Evolutionary conservation across 2,888 invertebrate species (phyloP), one percentile per base, ranked within the genome.

Genomic region (Lissonota sp.): DNA sequence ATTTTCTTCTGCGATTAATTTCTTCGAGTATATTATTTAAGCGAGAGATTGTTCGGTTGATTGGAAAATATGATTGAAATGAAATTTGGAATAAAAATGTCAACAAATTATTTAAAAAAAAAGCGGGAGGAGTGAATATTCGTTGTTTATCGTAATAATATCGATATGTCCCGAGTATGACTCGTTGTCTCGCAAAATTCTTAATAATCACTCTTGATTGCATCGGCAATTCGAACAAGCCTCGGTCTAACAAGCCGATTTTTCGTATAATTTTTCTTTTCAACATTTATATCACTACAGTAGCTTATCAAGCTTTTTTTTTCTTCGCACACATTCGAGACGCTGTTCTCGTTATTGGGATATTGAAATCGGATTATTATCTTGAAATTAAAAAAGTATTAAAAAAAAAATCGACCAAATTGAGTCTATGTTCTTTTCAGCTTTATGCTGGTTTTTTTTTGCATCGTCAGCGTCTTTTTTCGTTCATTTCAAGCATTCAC

Each of bases 181-280:
- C 74, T 78, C 78, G 74, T 75, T 16, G 12, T 71, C 67, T 81
- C 78, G 42, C 74, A 78, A 77, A 49, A 74, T 58, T 66, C 70
- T 71, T 78, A 78, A 78, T 51, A 62, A 81, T 76, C 78, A 77
- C 73, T 81, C 76, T 88, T 90, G 91, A 91, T 91, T 91, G 91
- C 90, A 90, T 86, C 85, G 85, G 90, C 91, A 91, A 91, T 91
- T 91, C 90, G 84, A 88, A 86, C 85, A 84, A 84, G 83, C 78
- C 80, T 85, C 85, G 86, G 86, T 86, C 79, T 71, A 76, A 73
- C 73, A 69, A 44, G 69, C 76, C 81, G 83, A 77, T 83, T 26
- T 26, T 26, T 83, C 74, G 77, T 79, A 77, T 70, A 81, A 76
- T 60, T 69, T 67, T 62, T 55, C 6, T 26, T n/a, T 44, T 26